Base-by-base conservation (phyloP, 2,888 invertebrate species). In the Venusia cambrica region DNA sequence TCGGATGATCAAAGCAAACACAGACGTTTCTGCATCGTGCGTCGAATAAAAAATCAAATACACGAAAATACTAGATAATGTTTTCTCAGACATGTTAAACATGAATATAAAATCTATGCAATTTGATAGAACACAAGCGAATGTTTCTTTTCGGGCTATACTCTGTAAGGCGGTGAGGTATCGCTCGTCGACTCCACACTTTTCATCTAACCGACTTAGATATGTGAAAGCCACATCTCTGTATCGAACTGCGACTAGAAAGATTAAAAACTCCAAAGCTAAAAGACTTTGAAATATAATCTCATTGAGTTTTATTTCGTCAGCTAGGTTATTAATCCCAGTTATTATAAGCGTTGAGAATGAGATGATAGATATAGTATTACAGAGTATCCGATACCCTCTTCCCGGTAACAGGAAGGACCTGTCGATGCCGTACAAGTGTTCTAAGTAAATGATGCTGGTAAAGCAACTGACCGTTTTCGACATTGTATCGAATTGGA, bases 1-100 rank as follows among this genome's bases (percentile, higher is more conserved):
- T 15, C 68, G 60, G 11, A 78, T 62, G 2, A 78, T 16, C 10
- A 75, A 42, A 10, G 65, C 51, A 9, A 64, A 56, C 4, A 77
- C 65, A 1, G 61, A 40, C 19, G 73, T 48, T 51, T 83, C 83
- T 0, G 68, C 49, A 40, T 79, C 76, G 30, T 73, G 71, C 9
- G 70, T 72, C 1, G 70, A 57, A 32, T 66, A 64, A 0, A 61
- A 49, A 0, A 74, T 22, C 4, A 57, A 49, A 0, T 70, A 45
- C 1, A 59, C 31, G 3, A 65, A 5, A 0, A 60, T 41, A 5
- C 53, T 16, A 14, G 51, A 48, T 1, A 22, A 7, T 12, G 56
- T 45, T 0, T 41, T 8, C 5, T 42, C 34, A 0, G 68, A 15
- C 0, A 52, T 5, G 6, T n/a, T n/a, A n/a, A 19, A 45, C 26